A percentile compares a stretch with the other conserved stretches of the same genome.
These are phyloP conservation scores for Rhagonycha fulva DNA, from an alignment of 2,888 invertebrate genomes.

Conservation along the genomic window DNA sequence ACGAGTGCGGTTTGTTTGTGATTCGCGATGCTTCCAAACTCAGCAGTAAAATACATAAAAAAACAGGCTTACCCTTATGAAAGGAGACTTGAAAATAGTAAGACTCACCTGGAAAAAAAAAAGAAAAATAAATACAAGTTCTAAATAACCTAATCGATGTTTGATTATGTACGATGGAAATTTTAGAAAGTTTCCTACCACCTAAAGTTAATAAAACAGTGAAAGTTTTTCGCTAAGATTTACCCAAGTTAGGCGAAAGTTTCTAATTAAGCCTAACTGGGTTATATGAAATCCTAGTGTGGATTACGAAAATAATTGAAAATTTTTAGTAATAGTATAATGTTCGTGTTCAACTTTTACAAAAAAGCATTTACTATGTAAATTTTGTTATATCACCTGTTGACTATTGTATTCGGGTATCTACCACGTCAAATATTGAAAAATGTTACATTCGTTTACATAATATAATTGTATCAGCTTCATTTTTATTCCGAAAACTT, in stretches of 20 bases:
- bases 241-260: background rate
- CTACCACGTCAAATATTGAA: background rate
- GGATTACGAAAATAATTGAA: background rate
- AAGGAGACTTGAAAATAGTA: background rate
- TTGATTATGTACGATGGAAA: background rate
- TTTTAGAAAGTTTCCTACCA: background rate
- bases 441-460: background rate
- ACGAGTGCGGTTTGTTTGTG: background rate
- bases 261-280: background rate
- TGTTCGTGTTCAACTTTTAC: background rate
- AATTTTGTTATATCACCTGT: background rate
- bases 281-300: background rate
- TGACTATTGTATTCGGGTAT: background rate
- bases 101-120: background rate
- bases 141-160: background rate
- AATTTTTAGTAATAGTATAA: background rate
- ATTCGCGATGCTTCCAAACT: background rate
- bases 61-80: background rate
- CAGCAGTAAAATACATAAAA: background rate
- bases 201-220: background rate
- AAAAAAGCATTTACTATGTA: background rate
- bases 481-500: background rate
- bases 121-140: background rate
- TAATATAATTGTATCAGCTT: background rate
- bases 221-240: background rate